A percentile compares a stretch with the other conserved stretches of the same genome.
These are phyloP conservation scores for Vollenhovia emeryi DNA, from an alignment of 1,140 invertebrate species.

Conservation along the genomic window DNA sequence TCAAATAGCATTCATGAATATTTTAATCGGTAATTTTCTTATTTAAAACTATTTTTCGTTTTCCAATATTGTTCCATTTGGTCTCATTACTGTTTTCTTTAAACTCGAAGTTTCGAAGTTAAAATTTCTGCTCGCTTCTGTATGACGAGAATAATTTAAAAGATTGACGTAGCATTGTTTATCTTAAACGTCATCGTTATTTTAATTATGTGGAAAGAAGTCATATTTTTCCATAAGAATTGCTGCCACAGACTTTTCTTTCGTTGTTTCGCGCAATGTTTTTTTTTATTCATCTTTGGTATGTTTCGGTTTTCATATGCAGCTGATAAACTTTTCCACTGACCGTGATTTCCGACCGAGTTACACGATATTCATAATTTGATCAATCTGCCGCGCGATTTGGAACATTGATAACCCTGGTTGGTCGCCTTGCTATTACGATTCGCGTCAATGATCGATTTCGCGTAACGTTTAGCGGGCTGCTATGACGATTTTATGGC, in stretches of 20 bases:
- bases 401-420: conserved; percentile 35
- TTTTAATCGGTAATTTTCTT: neutral
- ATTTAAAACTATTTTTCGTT: neutral
- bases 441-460: conserved; percentile 19
- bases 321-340: neutral
- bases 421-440: conserved; percentile 3
- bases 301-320: neutral
- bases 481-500: conserved; percentile 28
- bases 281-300: neutral
- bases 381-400: conserved; percentile 10
- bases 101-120: neutral
- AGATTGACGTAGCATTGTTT: neutral
- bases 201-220: neutral
- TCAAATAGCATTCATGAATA: neutral
- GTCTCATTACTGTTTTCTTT: neutral
- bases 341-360: neutral
- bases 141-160: neutral
- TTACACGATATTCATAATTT: conserved; percentile 16
- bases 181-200: neutral
- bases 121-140: neutral
- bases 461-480: conserved; percentile 1
- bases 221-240: neutral
- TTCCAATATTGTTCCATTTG: neutral
- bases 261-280: neutral
- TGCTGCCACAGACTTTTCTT: neutral